Conservation (phyloP, 2,797 vertebrate genomes). For the Fistularia commersonii region DNA sequence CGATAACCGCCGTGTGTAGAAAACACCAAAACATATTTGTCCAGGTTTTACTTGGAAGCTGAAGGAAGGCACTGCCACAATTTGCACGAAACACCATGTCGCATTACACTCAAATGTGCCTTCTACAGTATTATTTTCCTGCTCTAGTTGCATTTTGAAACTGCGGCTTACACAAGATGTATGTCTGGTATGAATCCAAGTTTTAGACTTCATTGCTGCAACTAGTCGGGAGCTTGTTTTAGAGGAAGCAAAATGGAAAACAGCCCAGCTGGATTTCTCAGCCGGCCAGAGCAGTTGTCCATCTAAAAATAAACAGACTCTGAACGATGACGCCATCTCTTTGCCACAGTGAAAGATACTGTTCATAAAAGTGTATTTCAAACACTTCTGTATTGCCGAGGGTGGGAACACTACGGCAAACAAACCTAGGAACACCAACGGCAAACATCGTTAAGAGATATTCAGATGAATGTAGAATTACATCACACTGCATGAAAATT, state of each 20-base stretch:
- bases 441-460: no score
- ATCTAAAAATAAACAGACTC: conserved; percentile 18
- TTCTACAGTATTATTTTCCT: conserved; percentile 27
- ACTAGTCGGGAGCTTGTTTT: conserved; percentile 6
- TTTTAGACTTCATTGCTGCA: not conserved
- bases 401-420: not conserved
- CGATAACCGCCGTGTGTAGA: not conserved
- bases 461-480: not conserved
- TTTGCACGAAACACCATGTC: not conserved
- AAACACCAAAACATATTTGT: conserved; percentile 18
- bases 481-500: not conserved
- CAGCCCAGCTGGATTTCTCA: conserved; percentile 8
- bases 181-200: conserved; percentile 7
- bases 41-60: not conserved
- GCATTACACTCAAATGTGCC: not conserved
- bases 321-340: not conserved
- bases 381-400: no score
- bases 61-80: not conserved
- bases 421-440: not conserved
- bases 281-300: conserved; percentile 2
- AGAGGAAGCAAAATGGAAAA: conserved; percentile 7
- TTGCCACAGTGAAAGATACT: no score
- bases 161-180: not conserved
- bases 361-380: no score
- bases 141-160: conserved; percentile 16